Evolutionary conservation across 53 echinoderm and acorn worm genomes (phyloP).

Genomic region (Holothuria leucospilota): DNA sequence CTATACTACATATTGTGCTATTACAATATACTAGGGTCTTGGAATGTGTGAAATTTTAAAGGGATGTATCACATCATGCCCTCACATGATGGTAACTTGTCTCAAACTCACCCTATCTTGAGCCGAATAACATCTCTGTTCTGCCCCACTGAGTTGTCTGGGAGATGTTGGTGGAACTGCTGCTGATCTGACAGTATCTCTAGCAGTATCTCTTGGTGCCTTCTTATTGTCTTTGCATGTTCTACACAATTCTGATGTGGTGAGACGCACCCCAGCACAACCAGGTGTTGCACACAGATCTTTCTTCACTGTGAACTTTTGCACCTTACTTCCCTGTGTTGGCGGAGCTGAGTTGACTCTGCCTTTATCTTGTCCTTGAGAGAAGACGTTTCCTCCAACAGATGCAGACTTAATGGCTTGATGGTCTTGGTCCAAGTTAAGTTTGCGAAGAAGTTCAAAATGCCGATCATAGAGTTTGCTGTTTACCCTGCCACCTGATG

Average conservation of each 20-base stretch:
- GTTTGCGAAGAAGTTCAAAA: too few relatives aligned
- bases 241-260: not conserved
- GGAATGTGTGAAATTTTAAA: too few relatives aligned
- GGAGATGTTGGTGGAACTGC: not conserved
- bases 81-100: too few relatives aligned
- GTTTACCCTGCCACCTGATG: not conserved
- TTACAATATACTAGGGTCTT: too few relatives aligned
- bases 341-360: not conserved
- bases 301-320: constrained; percentile 73
- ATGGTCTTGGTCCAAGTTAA: too few relatives aligned
- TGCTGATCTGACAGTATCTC: not conserved
- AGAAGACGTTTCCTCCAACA: too few relatives aligned
- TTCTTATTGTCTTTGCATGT: not conserved
- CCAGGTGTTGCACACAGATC: constrained; percentile 87
- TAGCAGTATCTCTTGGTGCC: not conserved
- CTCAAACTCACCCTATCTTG: too few relatives aligned
- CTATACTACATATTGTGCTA: too few relatives aligned
- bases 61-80: too few relatives aligned
- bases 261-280: constrained; percentile 74
- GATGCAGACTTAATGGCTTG: too few relatives aligned
- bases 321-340: not conserved
- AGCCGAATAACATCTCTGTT: too few relatives aligned
- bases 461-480: not conserved
- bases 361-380: not conserved
- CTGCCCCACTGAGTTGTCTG: too few relatives aligned